These are phyloP conservation scores for Noctuana brunneofusca DNA, from an alignment of 2,888 invertebrate species.

Conservation along the genomic window DNA sequence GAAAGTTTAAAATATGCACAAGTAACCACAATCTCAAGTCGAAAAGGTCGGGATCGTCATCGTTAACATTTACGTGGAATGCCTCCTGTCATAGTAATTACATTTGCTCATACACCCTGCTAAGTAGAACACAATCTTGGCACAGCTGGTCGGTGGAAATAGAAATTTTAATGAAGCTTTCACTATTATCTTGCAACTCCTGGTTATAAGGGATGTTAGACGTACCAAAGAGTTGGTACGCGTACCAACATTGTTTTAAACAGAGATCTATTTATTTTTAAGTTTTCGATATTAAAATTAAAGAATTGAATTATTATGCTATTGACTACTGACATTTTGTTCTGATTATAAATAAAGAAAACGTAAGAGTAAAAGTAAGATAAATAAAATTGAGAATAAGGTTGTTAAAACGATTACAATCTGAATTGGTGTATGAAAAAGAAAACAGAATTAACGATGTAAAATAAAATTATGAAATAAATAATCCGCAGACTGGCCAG, in stretches of 20 bases:
- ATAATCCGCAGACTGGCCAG: too few species aligned
- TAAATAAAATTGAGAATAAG: too few species aligned
- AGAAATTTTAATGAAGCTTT: constrained; percentile 34
- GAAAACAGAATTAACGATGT: too few species aligned
- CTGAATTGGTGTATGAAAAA: too few species aligned
- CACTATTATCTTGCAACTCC: constrained; percentile 35
- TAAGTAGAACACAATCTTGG: constrained; percentile 33
- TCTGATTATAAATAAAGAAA: background rate
- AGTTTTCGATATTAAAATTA: too few species aligned
- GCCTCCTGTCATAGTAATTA: constrained; percentile 31
- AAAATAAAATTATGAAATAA: too few species aligned
- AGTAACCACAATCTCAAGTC: background rate
- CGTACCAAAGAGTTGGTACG: background rate
- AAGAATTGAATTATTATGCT: too few species aligned
- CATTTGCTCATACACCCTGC: constrained; percentile 28
- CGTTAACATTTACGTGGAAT: constrained; percentile 28
- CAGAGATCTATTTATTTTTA: too few species aligned
- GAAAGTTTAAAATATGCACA: background rate
- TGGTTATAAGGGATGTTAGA: background rate
- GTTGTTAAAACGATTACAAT: too few species aligned
- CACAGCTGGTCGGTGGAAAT: constrained; percentile 31
- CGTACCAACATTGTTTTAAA: background rate
- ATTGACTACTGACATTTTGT: too few species aligned
- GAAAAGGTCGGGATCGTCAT: constrained; percentile 18
- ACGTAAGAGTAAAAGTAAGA: too few species aligned